Evolutionary conservation across 1,140 invertebrate species (phyloP).

Genomic region (Drusus annulatus): DNA sequence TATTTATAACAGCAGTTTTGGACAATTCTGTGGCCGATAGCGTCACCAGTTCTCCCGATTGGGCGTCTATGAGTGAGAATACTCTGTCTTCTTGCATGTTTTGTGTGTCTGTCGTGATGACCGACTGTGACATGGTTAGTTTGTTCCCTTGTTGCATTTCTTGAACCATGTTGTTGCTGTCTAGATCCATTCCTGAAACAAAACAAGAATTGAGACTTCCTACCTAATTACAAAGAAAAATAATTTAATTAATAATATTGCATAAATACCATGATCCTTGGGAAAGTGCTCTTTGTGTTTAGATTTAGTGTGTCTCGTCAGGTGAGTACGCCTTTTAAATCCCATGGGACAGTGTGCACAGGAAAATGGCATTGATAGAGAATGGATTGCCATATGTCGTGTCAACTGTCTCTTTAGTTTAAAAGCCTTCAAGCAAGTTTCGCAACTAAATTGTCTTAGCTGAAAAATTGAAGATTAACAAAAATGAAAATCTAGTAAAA

Average conservation of each 20-base stretch:
- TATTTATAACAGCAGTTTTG: constrained; percentile 54
- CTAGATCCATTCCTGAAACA: constrained; percentile 36
- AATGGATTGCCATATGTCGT: constrained; percentile 48
- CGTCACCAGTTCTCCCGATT: constrained; percentile 56
- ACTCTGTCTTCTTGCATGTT: constrained; percentile 46
- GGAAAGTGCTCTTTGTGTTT: constrained; percentile 52
- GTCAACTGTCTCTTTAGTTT: constrained; percentile 52
- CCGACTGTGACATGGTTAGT: constrained; percentile 13
- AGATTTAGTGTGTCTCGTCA: constrained; percentile 41
- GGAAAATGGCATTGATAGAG: constrained; percentile 3
- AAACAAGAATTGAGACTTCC: constrained; percentile 23
- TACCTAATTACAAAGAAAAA: too few species aligned
- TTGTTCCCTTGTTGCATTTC: constrained; percentile 39
- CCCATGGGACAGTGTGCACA: constrained; percentile 49
- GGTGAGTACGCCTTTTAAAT: constrained; percentile 45
- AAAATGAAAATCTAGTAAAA: too few species aligned
- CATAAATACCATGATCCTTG: constrained; percentile 31
- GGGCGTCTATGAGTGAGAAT: constrained; percentile 55
- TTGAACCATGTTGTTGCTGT: constrained; percentile 17
- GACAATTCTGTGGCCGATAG: constrained; percentile 53
- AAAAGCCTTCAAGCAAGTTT: constrained; percentile 49
- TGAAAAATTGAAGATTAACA: constrained; percentile 36
- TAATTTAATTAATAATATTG: background rate
- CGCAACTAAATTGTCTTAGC: constrained; percentile 50
- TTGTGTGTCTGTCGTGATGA: background rate